Conservation (phyloP, 1,140 invertebrate genomes). For the Brachionus rotundiformis region DNA sequence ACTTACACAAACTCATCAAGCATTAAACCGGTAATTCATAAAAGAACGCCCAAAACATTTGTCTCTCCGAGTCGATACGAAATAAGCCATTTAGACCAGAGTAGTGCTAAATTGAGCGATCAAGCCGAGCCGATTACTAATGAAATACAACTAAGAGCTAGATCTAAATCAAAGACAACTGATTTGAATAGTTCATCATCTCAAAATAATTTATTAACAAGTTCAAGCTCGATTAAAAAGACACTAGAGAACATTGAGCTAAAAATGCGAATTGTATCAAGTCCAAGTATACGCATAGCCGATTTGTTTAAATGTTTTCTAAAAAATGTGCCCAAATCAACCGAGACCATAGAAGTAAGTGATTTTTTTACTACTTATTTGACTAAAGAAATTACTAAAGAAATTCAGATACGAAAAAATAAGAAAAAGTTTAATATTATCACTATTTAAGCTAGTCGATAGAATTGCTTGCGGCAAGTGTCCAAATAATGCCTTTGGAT, state of each 20-base stretch:
- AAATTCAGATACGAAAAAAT: background rate
- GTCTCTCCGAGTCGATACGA: background rate
- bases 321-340: conserved; percentile 44
- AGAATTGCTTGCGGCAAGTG: background rate
- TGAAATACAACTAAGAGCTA: background rate
- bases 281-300: conserved; percentile 42
- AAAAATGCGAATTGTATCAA: conserved; percentile 48
- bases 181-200: background rate
- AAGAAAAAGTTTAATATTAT: conserved; percentile 2
- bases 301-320: conserved; percentile 50
- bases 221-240: conserved; percentile 39
- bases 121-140: background rate
- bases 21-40: background rate
- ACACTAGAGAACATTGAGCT: conserved; percentile 49
- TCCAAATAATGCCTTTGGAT: background rate
- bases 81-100: background rate
- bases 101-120: background rate
- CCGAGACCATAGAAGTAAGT: conserved; percentile 46
- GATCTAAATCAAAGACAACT: conserved; percentile 16
- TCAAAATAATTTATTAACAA: conserved; percentile 26
- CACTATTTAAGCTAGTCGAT: background rate
- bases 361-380: background rate
- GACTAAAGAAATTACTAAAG: conserved; percentile 19
- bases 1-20: background rate
- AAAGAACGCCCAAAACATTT: background rate